Evolutionary conservation across 2,797 vertebrate species (phyloP).

Genomic region (Smutsia gigantea): DNA sequence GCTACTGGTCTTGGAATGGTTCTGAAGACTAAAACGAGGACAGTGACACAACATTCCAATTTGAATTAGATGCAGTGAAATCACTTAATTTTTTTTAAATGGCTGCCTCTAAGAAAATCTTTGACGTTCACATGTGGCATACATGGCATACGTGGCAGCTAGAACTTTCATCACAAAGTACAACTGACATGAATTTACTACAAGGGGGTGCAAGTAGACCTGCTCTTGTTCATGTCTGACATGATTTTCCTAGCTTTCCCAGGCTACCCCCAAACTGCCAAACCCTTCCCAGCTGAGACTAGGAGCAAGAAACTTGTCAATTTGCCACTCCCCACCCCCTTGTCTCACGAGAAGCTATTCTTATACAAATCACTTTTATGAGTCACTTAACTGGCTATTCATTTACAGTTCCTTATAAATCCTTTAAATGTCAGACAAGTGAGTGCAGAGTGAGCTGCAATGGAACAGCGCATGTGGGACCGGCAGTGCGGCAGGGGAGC

Average conservation of each 20-base stretch:
- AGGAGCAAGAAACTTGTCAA: neutral
- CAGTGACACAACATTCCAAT: neutral
- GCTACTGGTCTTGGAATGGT: neutral
- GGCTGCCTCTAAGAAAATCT: neutral
- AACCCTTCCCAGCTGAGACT: neutral
- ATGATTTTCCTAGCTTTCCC: neutral
- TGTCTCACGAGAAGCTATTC: constrained; percentile 26
- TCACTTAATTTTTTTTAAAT: neutral
- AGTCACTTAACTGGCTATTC: constrained; percentile 41
- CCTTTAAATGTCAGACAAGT: constrained; percentile 38
- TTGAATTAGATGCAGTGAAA: neutral
- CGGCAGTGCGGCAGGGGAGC: neutral
- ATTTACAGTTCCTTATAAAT: constrained; percentile 45
- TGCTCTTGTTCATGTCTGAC: neutral
- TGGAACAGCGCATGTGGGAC: neutral
- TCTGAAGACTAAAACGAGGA: neutral
- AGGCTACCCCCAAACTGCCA: neutral
- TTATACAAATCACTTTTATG: constrained; percentile 64
- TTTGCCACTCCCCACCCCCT: neutral
- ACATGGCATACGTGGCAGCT: neutral
- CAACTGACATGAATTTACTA: constrained; percentile 2
- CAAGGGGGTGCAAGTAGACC: neutral
- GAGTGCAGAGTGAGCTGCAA: neutral
- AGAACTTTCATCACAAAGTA: constrained; percentile 3
- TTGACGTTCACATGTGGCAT: neutral